Conservation (phyloP, 2,888 invertebrate species). For the Drosophila monieri region DNA sequence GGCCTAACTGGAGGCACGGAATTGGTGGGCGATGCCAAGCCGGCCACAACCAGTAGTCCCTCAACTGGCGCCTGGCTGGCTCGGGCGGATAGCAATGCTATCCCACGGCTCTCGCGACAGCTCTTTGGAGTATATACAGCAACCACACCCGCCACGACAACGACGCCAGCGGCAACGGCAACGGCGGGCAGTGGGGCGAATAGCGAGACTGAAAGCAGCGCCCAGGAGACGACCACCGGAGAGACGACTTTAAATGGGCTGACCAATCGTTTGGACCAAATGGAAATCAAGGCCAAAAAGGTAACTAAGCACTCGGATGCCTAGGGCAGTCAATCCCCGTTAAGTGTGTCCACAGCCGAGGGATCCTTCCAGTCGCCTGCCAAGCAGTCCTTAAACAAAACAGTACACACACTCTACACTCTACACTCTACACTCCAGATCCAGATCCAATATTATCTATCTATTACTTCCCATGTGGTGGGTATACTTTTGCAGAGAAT, state of each 20-base stretch:
- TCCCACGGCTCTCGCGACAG: conserved; percentile 64
- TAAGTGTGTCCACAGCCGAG: conserved; percentile 13
- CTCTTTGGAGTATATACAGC: conserved; percentile 50
- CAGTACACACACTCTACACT: conserved; percentile 39
- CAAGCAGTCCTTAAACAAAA: conserved; percentile 30
- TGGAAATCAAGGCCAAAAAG: conserved; percentile 79
- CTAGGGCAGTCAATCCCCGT: not conserved
- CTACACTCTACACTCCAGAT: conserved; percentile 45
- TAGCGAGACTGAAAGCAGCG: conserved; percentile 60
- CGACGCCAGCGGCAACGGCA: conserved; percentile 13
- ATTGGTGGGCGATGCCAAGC: conserved; percentile 51
- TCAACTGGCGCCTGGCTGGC: conserved; percentile 60
- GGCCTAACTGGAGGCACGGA: conserved; percentile 31
- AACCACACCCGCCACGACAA: conserved; percentile 17
- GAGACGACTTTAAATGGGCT: conserved; percentile 77
- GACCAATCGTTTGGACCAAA: conserved; percentile 77
- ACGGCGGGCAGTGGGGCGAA: conserved; percentile 50
- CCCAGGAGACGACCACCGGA: conserved; percentile 70
- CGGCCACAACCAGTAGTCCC: conserved; percentile 22
- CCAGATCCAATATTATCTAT: conserved; percentile 8
- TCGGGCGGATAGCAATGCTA: conserved; percentile 54
- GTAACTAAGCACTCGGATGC: conserved; percentile 61
- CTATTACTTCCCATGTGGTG: conserved; percentile 2
- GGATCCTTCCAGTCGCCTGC: conserved; percentile 20
- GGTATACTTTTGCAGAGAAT: not conserved